Percentiles rank a stretch among this genome's conserved stretches.
Conservation (phyloP, 2,797 vertebrate genomes). For the Catamblyrhynchus diadema region DNA sequence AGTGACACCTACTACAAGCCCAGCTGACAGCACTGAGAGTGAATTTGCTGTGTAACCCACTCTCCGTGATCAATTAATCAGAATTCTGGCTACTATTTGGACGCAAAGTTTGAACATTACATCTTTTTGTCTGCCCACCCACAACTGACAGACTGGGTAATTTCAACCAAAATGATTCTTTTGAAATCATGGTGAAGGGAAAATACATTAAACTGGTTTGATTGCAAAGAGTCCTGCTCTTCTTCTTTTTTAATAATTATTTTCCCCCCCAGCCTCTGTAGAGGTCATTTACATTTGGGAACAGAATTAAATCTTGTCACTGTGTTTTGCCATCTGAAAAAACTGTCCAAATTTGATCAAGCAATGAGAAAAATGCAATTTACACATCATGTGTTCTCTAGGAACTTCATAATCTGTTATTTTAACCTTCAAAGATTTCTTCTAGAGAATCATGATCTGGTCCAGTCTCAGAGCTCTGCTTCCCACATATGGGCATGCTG, state of each 20-base stretch:
- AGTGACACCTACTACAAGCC: background rate
- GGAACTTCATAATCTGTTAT: background rate
- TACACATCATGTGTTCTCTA: background rate
- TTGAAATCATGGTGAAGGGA: background rate
- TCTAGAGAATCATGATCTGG: background rate
- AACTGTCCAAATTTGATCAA: background rate
- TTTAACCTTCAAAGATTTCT: background rate
- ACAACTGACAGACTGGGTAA: background rate
- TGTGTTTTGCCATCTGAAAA: background rate
- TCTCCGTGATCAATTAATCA: background rate
- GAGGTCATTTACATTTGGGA: background rate
- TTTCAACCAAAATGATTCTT: background rate
- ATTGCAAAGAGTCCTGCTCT: background rate
- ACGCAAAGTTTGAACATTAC: background rate
- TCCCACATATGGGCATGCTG: accelerated
- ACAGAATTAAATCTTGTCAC: background rate
- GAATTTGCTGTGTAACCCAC: background rate
- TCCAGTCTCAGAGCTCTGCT: background rate
- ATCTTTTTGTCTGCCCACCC: background rate
- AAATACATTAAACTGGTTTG: background rate
- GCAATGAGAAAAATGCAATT: background rate
- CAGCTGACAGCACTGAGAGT: background rate
- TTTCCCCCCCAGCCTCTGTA: background rate
- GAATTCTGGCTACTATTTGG: background rate
- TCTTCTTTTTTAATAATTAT: background rate